phyloP scores from a whole-genome alignment of 2,888 invertebrate species.

The Thysanoteuthis rhombus region DNA sequence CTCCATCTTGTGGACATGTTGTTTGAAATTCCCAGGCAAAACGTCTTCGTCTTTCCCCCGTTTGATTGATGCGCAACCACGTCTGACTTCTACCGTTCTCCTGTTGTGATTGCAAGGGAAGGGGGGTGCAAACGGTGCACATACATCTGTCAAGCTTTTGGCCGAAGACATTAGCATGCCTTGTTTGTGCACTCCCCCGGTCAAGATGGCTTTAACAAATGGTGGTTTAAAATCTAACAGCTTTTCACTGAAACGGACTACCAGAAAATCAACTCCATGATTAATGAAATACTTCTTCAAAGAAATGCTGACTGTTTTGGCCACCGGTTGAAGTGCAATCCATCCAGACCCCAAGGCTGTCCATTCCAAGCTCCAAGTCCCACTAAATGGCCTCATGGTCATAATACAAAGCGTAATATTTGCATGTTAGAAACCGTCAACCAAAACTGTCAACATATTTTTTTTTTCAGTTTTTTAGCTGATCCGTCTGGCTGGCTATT shows the following conservation, averaged over 20 bases:
- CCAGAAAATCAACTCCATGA: background rate
- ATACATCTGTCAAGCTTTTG: background rate
- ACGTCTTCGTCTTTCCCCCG: background rate
- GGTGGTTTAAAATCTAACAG: background rate
- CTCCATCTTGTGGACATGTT: background rate
- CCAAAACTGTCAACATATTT: too few species aligned
- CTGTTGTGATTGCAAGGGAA: background rate
- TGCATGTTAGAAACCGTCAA: too few species aligned
- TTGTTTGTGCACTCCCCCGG: background rate
- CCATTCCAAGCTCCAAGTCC: too few species aligned
- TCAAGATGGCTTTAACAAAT: background rate
- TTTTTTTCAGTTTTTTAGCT: too few species aligned
- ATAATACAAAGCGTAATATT: too few species aligned
- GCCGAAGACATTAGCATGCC: background rate
- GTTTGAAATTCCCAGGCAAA: background rate
- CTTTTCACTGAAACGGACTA: background rate
- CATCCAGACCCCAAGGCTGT: too few species aligned
- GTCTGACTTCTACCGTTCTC: background rate
- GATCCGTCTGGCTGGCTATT: too few species aligned
- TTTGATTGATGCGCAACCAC: background rate
- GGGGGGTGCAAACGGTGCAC: background rate
- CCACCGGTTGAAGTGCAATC: too few species aligned
- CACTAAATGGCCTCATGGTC: too few species aligned
- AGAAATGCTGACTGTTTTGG: too few species aligned
- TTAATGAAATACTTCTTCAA: background rate